Evolutionary conservation across 2,113 vertebrate genomes (phyloP), one percentile per base, ranked within the genome.

Genomic region (Melanostigma gelatinosum): DNA sequence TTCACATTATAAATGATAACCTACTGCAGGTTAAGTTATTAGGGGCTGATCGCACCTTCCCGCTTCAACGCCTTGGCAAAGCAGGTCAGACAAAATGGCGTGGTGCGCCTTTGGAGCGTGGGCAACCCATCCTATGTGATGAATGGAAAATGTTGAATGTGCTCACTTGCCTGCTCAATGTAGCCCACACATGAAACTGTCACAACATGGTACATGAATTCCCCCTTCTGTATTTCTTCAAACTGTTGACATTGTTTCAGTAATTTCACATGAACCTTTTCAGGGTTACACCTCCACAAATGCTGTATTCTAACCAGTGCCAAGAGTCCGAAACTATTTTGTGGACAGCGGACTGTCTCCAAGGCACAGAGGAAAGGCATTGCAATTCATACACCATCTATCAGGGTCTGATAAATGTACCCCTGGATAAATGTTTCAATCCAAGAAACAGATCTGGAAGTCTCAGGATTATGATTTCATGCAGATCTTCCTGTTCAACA

Each of bases 361-460:
- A 9, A 80, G 69, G 70, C 46, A 62, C 70, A 63, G 20, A 74
- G 50, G 54, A 58, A 68, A 64, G 32, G 48, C 62, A 69, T 16
- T 80, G 76, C 52, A 68, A 82, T 60, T 60, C 79, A 72, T 73
- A 72, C 74, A 77, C 62, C 15, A 42, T 29, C 73, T 78, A 74
- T 87, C 85, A 80, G 67, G 20, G 4, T 36, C 15, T 62, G 63
- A 89, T 87, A 80, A 91, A 86, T 87, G 75, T 69, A 85, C 40
- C n/a, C 8, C 67, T 58, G 38, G 42, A 85, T 83, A 24, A 4
- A 78, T 64, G 81, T 86, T 83, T 79, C 44, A 77, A 50, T 44
- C n/a, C 40, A 8, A 55, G 65, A 64, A 79, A 68, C 13, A 24
- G 32, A 80, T 72, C 22, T 75, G 61, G 63, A 86, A 79, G 36